Evolutionary conservation across 2,113 vertebrate genomes (phyloP).

Genomic region (Pituophis catenifer): DNA sequence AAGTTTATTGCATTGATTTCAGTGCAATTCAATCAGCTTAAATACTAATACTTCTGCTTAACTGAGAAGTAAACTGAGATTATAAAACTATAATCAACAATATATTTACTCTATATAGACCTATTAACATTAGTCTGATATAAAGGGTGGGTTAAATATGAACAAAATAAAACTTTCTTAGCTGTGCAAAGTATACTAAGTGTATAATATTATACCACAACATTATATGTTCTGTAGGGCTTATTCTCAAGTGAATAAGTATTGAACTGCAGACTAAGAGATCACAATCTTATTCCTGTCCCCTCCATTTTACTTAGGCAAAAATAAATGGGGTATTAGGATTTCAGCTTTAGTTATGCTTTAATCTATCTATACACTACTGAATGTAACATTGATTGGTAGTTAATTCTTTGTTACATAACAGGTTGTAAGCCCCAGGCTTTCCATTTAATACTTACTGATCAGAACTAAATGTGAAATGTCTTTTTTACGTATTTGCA

Average conservation of each 20-base stretch:
- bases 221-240: not conserved
- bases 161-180: not conserved
- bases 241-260: not conserved
- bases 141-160: not conserved
- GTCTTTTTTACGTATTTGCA: not conserved
- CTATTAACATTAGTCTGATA: not conserved
- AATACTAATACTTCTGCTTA: slow-evolving; percentile 10
- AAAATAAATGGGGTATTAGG: not conserved
- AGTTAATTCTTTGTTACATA: not conserved
- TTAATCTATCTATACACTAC: not conserved
- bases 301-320: not conserved
- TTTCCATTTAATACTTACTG: not conserved
- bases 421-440: not conserved
- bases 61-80: not conserved
- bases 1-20: slow-evolving; percentile 22
- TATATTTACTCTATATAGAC: not conserved
- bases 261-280: not conserved
- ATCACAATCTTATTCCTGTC: not conserved
- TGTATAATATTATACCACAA: not conserved
- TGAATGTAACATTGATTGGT: not conserved
- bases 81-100: not conserved
- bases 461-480: slow-evolving; percentile 21
- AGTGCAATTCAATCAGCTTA: slow-evolving; percentile 8
- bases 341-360: not conserved
- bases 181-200: not conserved